A percentile compares a stretch with the other conserved stretches of the same genome.
Evolutionary conservation across 2,113 vertebrate genomes (phyloP).

Genomic region (Athene cunicularia): DNA sequence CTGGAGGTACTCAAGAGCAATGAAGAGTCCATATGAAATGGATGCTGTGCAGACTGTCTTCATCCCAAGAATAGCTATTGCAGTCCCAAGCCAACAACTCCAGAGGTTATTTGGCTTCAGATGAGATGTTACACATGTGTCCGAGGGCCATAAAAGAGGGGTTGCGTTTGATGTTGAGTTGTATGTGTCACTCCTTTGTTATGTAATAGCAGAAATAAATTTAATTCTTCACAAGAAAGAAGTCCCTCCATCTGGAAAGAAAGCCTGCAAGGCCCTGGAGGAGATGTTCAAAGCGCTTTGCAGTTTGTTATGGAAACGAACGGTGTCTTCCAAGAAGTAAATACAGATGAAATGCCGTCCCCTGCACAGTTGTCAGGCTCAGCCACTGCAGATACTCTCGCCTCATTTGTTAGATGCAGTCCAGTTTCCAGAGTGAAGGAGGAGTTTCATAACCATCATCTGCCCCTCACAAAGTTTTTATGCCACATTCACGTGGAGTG

Average conservation of each 20-base stretch:
- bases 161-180: neutral
- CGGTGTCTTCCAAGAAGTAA: neutral
- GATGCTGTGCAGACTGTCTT: neutral
- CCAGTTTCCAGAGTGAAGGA: neutral
- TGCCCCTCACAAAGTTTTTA: neutral
- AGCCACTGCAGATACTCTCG: neutral
- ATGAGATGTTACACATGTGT: neutral
- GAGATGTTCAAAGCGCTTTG: neutral
- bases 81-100: neutral
- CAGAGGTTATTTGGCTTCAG: conserved; percentile 10
- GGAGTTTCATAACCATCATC: neutral
- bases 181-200: neutral
- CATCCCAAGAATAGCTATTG: neutral
- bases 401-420: neutral
- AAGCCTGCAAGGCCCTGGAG: neutral
- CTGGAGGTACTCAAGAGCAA: neutral
- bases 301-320: neutral
- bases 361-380: neutral
- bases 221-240: neutral
- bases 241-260: neutral
- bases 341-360: neutral
- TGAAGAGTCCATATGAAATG: neutral
- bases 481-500: neutral
- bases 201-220: neutral
- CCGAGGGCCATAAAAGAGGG: neutral